Conservation (phyloP, 2,888 invertebrate genomes). For the Fragum fragum region DNA sequence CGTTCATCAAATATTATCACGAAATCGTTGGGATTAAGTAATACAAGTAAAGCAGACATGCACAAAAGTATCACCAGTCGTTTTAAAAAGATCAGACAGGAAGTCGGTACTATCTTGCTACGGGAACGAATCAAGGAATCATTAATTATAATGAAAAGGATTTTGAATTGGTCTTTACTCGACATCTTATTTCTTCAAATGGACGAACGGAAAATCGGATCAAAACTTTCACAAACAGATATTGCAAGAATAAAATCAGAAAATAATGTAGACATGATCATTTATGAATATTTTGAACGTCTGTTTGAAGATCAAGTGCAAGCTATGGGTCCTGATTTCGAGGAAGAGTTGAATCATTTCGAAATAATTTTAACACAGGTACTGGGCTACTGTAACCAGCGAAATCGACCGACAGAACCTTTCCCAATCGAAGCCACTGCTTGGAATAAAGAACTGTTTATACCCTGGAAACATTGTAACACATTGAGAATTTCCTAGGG, state of each 20-base stretch:
- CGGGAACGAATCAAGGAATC: slow-evolving; percentile 29
- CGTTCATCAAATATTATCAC: background rate
- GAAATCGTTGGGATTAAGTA: background rate
- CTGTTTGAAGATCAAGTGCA: slow-evolving; percentile 2
- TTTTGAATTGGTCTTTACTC: slow-evolving; percentile 15
- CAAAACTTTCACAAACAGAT: background rate
- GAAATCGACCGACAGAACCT: background rate
- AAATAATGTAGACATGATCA: background rate
- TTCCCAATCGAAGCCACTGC: slow-evolving; percentile 6
- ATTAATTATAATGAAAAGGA: slow-evolving; percentile 11
- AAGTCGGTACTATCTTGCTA: slow-evolving; percentile 1
- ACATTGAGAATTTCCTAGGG: background rate
- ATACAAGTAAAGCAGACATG: no score
- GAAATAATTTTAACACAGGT: slow-evolving; percentile 5
- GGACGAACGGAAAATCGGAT: background rate
- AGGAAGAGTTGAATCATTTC: slow-evolving; percentile 17
- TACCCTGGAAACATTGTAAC: slow-evolving; percentile 8
- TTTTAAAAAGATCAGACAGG: background rate
- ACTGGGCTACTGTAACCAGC: slow-evolving; percentile 14
- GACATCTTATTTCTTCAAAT: slow-evolving; percentile 16
- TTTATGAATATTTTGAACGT: slow-evolving; percentile 19
- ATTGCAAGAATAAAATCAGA: background rate
- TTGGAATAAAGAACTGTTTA: slow-evolving; percentile 6
- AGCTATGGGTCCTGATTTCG: slow-evolving; percentile 6
- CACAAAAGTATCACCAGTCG: background rate